These are phyloP conservation scores for Phataginus tricuspis DNA, from an alignment of 2,797 vertebrate species.

Conservation along the genomic window DNA sequence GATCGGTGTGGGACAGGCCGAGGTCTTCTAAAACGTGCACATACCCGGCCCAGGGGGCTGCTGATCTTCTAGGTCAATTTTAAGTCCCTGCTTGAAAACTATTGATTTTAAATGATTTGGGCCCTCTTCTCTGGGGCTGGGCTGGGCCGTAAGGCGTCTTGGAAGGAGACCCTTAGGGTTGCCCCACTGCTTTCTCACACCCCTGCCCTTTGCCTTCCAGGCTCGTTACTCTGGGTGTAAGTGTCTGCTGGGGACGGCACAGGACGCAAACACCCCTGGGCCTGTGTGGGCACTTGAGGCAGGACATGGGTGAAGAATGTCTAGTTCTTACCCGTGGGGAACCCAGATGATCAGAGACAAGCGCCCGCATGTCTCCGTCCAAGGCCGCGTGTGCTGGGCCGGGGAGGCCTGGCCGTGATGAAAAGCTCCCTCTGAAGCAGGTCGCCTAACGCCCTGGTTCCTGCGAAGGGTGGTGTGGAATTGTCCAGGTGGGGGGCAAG, in stretches of 20 bases:
- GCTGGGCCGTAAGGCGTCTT: too few species aligned
- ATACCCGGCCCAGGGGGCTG: neutral
- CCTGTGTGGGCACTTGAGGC: accelerated
- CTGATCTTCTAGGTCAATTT: neutral
- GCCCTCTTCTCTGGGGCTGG: neutral
- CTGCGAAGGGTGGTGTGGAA: neutral
- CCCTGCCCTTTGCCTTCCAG: neutral
- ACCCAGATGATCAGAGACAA: neutral
- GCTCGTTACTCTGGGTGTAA: neutral
- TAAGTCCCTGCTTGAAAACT: neutral
- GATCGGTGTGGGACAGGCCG: too few species aligned
- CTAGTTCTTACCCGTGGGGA: neutral
- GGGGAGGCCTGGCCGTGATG: neutral
- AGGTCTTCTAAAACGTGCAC: neutral
- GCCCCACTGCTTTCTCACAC: neutral
- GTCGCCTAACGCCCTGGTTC: neutral
- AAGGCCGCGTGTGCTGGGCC: too few species aligned
- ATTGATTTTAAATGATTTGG: accelerated
- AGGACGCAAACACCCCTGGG: neutral
- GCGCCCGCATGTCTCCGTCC: neutral
- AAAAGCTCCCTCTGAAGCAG: neutral
- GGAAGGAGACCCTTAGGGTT: too few species aligned
- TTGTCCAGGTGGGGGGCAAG: too few species aligned
- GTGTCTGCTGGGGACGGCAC: neutral
- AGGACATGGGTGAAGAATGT: accelerated